phyloP scores from a whole-genome alignment of 1,140 invertebrate genomes.

The Trachymyrmex septentrionalis region DNA sequence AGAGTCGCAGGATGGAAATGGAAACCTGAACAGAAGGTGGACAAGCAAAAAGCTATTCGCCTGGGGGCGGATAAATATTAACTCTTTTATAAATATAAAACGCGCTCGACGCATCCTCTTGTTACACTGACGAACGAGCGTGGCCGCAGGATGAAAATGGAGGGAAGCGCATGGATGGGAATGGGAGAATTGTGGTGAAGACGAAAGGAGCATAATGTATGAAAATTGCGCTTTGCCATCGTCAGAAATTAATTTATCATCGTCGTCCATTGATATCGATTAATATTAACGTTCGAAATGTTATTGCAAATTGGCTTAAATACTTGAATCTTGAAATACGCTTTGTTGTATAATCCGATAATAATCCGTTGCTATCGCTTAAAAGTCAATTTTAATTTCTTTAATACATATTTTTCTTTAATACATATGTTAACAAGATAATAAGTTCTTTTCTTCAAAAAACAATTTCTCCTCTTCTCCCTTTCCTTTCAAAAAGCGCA shows the following conservation, averaged over 20 bases:
- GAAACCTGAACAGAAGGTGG: conserved; percentile 44
- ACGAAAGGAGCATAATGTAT: conserved; percentile 49
- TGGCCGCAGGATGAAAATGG: conserved; percentile 16
- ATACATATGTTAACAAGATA: not conserved
- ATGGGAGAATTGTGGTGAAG: conserved; percentile 43
- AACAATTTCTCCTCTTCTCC: not conserved
- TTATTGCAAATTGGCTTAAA: not conserved
- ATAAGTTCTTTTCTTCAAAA: not conserved
- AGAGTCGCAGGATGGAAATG: conserved; percentile 35
- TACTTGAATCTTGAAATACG: not conserved
- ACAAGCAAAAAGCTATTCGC: conserved; percentile 63
- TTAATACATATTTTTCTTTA: too few species aligned
- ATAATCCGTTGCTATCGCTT: not conserved
- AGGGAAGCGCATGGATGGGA: conserved; percentile 27
- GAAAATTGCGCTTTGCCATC: conserved; percentile 22
- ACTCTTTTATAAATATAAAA: conserved; percentile 75
- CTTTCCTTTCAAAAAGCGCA: not conserved
- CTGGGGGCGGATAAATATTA: conserved; percentile 67
- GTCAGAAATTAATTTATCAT: conserved; percentile 43
- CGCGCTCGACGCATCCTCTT: conserved; percentile 50
- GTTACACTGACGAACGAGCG: conserved; percentile 46
- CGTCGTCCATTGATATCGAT: conserved; percentile 20
- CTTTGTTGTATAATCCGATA: not conserved
- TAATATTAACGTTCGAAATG: not conserved
- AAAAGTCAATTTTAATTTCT: not conserved